Conservation (phyloP, 2,113 vertebrate species). For the Nymphicus hollandicus region DNA sequence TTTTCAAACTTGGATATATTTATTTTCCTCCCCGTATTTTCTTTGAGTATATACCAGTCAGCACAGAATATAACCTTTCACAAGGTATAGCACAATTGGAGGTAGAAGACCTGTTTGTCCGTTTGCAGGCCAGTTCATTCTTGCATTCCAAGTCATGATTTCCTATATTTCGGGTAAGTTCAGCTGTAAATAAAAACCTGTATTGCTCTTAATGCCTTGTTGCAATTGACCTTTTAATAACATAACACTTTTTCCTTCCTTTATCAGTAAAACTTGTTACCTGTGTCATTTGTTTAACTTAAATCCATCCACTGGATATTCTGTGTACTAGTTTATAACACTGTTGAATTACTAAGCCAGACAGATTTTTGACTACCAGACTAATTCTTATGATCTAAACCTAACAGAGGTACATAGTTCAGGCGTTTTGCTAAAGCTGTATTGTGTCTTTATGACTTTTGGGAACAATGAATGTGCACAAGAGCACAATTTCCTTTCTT, state of each 20-base stretch:
- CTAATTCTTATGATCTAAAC: neutral
- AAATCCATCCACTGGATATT: neutral
- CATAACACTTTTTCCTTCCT: neutral
- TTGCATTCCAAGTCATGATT: neutral
- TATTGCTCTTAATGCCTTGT: neutral
- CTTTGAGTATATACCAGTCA: neutral
- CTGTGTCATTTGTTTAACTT: neutral
- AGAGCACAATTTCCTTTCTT: conserved; percentile 25
- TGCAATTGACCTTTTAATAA: neutral
- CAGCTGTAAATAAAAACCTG: neutral
- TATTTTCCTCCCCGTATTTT: neutral
- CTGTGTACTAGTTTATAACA: neutral
- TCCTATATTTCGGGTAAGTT: neutral
- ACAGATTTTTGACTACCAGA: neutral
- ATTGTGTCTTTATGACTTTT: conserved; percentile 20
- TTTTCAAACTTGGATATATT: neutral
- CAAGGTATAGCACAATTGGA: neutral
- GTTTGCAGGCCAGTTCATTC: neutral
- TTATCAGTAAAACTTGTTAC: neutral
- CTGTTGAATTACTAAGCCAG: neutral
- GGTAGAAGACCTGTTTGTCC: neutral
- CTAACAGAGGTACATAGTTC: neutral
- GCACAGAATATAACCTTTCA: neutral
- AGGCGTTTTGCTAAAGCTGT: neutral
- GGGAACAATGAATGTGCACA: neutral